Percentiles rank a stretch among this genome's conserved stretches.
phyloP scores from a whole-genome alignment of 2,797 vertebrate genomes.

The Threskiornis aethiopicus region DNA sequence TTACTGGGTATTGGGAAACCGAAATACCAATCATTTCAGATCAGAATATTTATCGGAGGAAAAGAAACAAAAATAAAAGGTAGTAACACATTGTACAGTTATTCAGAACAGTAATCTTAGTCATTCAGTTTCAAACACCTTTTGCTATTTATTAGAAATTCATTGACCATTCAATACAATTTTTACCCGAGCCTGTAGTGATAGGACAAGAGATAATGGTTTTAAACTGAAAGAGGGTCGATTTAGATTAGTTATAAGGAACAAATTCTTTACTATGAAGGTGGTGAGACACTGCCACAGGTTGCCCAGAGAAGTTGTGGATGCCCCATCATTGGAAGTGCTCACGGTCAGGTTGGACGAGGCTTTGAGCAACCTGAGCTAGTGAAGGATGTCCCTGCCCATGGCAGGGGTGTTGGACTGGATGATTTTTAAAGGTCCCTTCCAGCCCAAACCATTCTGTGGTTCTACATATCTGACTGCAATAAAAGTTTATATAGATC shows the following conservation, averaged over 20 bases:
- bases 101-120: background rate
- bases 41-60: background rate
- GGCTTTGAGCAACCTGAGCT: background rate
- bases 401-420: rapidly evolving
- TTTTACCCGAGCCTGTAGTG: background rate
- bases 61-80: background rate
- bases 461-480: background rate
- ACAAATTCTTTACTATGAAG: background rate
- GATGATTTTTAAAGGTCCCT: background rate
- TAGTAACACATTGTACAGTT: background rate
- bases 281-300: background rate
- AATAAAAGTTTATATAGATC: background rate
- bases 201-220: background rate
- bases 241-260: background rate
- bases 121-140: background rate
- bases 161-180: background rate
- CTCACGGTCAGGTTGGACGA: background rate
- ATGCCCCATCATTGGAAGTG: rapidly evolving
- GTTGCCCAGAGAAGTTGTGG: background rate
- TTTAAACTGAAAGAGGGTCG: background rate
- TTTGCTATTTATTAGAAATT: background rate
- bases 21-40: background rate
- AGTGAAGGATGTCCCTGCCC: background rate
- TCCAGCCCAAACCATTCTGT: background rate
- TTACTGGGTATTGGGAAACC: background rate